Conservation (phyloP, 2,888 invertebrate genomes). For the Scaeva pyrastri region DNA sequence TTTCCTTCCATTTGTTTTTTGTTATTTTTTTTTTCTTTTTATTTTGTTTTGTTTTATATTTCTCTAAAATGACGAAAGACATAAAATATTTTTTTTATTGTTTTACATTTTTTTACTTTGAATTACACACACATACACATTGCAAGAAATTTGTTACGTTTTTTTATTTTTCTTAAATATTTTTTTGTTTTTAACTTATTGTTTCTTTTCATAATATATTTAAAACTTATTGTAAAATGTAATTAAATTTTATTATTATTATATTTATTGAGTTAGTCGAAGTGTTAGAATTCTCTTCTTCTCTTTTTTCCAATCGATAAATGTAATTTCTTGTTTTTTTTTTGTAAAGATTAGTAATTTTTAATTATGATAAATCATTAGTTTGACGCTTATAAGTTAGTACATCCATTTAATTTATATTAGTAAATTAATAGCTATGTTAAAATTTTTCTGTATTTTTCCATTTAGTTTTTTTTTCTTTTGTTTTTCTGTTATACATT, state of each 20-base stretch:
- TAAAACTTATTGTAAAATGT: constrained; percentile 70
- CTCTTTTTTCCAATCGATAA: constrained; percentile 61
- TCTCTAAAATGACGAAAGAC: constrained; percentile 75
- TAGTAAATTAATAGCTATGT: constrained; percentile 72
- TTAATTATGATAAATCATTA: constrained; percentile 68
- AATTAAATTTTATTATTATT: constrained; percentile 64
- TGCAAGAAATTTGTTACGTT: constrained; percentile 73
- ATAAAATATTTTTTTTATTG: constrained; percentile 66
- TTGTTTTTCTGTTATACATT: constrained; percentile 29
- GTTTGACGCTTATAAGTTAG: constrained; percentile 73
- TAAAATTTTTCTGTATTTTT: constrained; percentile 39
- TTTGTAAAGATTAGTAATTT: constrained; percentile 53
- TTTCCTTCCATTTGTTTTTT: constrained; percentile 63
- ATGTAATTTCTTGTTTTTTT: constrained; percentile 19
- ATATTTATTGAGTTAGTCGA: constrained; percentile 71
- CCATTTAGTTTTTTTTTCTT: constrained; percentile 22
- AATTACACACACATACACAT: constrained; percentile 76
- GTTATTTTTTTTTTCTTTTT: constrained; percentile 31
- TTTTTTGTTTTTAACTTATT: constrained; percentile 68
- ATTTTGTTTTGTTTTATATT: constrained; percentile 58
- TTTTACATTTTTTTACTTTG: constrained; percentile 61
- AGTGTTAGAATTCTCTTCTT: constrained; percentile 53
- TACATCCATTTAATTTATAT: constrained; percentile 74
- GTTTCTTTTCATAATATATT: constrained; percentile 45
- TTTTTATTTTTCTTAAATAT: constrained; percentile 43